A percentile compares a stretch with the other conserved stretches of the same genome.
phyloP scores from a whole-genome alignment of 2,888 invertebrate genomes.

The Drosophila falleni region DNA sequence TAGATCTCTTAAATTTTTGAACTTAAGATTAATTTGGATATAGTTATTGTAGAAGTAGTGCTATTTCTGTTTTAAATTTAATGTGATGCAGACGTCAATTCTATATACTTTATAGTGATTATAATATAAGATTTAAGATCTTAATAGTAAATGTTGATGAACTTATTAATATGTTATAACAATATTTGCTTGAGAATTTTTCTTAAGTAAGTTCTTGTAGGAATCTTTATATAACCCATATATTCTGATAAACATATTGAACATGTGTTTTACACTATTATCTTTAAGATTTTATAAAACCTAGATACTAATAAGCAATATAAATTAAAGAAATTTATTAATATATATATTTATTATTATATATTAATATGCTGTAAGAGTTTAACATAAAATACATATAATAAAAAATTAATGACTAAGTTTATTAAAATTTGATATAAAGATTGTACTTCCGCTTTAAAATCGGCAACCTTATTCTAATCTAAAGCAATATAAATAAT shows the following conservation, averaged over 20 bases:
- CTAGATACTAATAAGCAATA: too few relatives aligned
- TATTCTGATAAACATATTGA: neutral
- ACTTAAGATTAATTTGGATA: neutral
- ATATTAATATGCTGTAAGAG: neutral
- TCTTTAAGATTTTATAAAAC: too few relatives aligned
- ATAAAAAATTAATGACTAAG: slow-evolving; percentile 13
- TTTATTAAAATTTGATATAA: slow-evolving; percentile 1
- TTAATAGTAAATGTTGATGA: neutral
- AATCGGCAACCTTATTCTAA: slow-evolving; percentile 1
- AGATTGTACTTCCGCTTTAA: neutral
- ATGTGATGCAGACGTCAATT: neutral
- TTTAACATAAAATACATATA: neutral
- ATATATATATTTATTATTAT: neutral
- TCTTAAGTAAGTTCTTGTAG: neutral
- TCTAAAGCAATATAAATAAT: neutral
- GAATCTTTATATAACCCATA: neutral
- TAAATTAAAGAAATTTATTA: too few relatives aligned
- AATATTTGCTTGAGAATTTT: neutral
- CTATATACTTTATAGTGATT: too few relatives aligned
- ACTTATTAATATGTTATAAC: too few relatives aligned
- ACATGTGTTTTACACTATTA: neutral
- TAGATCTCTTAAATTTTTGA: neutral
- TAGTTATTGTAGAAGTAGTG: too few relatives aligned
- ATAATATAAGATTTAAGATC: too few relatives aligned
- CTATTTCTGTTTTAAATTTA: neutral